phyloP scores from a whole-genome alignment of 2,888 invertebrate genomes.

The Lysandra coridon region DNA sequence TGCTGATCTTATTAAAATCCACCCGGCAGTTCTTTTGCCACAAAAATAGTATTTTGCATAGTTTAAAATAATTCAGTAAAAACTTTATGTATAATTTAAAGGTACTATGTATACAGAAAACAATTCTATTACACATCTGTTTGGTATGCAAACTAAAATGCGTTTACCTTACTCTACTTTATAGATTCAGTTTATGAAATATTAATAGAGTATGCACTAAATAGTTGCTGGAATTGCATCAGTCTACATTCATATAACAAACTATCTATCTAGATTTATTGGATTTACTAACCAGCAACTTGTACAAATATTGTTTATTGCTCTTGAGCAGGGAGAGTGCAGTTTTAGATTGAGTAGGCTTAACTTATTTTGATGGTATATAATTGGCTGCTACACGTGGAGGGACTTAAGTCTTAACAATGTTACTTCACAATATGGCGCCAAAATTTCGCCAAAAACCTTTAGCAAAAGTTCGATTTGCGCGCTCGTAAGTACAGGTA shows the following conservation, averaged over 20 bases:
- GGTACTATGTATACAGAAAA: background rate
- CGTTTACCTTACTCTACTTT: background rate
- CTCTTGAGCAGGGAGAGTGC: background rate
- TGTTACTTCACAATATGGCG: no score
- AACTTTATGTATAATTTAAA: background rate
- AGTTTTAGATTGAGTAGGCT: background rate
- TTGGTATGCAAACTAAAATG: background rate
- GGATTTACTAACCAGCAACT: background rate
- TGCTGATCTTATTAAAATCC: no score
- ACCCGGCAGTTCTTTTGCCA: no score
- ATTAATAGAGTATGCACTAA: conserved; percentile 16
- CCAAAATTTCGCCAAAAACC: no score
- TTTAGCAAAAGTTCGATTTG: no score
- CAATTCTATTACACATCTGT: background rate
- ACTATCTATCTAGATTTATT: conserved; percentile 3
- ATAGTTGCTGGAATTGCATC: conserved; percentile 6
- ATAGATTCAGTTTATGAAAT: conserved; percentile 1
- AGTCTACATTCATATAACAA: background rate
- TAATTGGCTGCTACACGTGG: background rate
- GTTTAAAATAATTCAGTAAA: background rate
- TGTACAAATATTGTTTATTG: background rate
- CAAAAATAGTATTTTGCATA: background rate
- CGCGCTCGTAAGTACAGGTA: no score
- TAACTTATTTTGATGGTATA: background rate
- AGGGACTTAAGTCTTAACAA: no score